These are phyloP conservation scores for Eupithecia abbreviata DNA, from an alignment of 2,888 invertebrate species.

Conservation along the genomic window DNA sequence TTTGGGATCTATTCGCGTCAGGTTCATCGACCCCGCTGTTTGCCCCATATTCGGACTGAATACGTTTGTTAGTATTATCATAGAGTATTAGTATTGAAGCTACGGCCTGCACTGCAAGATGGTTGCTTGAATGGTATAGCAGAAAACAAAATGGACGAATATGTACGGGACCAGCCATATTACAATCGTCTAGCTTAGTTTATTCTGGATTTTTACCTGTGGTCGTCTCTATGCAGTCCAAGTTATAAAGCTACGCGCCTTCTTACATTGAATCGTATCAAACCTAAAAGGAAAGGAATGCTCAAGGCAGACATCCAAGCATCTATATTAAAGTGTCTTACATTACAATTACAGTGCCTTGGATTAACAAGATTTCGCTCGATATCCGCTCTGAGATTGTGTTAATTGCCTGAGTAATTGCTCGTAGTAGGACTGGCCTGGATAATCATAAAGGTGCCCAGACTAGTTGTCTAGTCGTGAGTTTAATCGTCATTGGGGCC, in stretches of 20 bases:
- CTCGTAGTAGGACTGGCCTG: not conserved
- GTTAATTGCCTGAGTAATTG: not conserved
- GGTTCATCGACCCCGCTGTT: conserved; percentile 45
- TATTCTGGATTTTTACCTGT: not conserved
- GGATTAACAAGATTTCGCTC: not conserved
- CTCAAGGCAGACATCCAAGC: not conserved
- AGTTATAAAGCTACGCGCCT: too few species aligned
- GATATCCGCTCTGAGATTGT: not conserved
- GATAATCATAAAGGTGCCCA: not conserved
- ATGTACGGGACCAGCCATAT: too few species aligned
- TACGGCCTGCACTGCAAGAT: not conserved
- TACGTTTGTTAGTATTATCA: not conserved
- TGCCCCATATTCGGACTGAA: conserved; percentile 34
- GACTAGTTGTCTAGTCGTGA: too few species aligned
- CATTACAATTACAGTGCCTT: not conserved
- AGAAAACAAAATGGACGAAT: too few species aligned
- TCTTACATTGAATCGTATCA: not conserved
- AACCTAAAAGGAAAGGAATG: not conserved
- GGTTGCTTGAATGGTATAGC: too few species aligned
- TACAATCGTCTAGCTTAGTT: too few species aligned
- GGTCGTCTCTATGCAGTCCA: not conserved
- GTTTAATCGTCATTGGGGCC: too few species aligned
- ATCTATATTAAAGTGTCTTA: not conserved
- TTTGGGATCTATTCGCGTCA: conserved; percentile 43
- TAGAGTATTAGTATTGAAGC: not conserved